phyloP scores from a whole-genome alignment of 2,113 vertebrate species.

The Mustelus asterias region DNA sequence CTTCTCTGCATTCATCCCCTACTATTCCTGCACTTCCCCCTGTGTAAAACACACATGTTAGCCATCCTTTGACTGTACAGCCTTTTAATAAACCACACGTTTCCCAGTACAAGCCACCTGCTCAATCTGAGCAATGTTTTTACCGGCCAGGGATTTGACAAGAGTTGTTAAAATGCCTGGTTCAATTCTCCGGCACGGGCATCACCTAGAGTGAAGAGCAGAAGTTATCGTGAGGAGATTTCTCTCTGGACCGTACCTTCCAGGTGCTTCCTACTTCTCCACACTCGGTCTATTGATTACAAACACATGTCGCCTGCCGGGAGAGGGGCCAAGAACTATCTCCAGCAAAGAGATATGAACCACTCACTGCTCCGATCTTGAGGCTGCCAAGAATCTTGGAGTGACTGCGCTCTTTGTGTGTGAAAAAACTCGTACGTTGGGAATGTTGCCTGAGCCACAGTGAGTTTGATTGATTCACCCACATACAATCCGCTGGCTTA shows the following conservation, averaged over 20 bases:
- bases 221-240: not conserved
- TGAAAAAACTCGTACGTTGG: not conserved
- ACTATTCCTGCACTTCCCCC: not conserved
- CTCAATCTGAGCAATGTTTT: not conserved
- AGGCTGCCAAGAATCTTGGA: not conserved
- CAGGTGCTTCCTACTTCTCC: not conserved
- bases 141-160: not conserved
- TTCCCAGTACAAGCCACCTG: not conserved
- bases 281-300: not conserved
- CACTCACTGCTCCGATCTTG: not conserved
- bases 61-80: not conserved
- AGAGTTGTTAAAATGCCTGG: not conserved
- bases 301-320: not conserved
- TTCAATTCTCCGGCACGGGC: not conserved
- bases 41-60: not conserved
- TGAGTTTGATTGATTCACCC: not conserved
- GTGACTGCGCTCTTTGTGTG: not conserved
- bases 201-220: not conserved
- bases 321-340: not conserved
- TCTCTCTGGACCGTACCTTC: not conserved
- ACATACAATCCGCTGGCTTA: not conserved
- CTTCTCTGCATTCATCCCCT: not conserved
- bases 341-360: no score
- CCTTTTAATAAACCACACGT: not conserved
- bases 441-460: not conserved